Percentiles rank a stretch among this genome's conserved stretches.
Evolutionary conservation across 2,888 invertebrate genomes (phyloP).

Genomic region (Drepana falcataria): DNA sequence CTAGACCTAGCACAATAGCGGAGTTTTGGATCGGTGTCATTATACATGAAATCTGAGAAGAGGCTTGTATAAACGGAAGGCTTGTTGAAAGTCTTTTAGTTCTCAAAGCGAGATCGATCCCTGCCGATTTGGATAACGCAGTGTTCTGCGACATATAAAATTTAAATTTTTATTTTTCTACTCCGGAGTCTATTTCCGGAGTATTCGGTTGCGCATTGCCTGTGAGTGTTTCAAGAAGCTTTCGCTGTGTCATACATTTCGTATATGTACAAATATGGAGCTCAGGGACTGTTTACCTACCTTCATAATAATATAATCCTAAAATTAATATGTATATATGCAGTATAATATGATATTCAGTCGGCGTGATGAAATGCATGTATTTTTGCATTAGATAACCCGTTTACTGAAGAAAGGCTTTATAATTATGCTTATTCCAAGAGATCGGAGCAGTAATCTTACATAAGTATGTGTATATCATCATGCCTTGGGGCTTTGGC

Average conservation of each 20-base stretch:
- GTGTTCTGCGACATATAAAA: conserved; percentile 5
- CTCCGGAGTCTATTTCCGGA: neutral
- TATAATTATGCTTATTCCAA: no score
- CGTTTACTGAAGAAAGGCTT: no score
- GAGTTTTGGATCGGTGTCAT: conserved; percentile 39
- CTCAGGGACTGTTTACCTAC: no score
- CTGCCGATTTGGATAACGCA: conserved; percentile 17
- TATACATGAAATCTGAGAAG: conserved; percentile 36
- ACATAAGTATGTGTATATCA: no score
- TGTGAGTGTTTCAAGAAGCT: neutral
- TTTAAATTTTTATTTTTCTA: conserved; percentile 4
- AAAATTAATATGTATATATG: no score
- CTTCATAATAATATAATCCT: no score
- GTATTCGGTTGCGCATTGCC: neutral
- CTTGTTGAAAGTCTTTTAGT: conserved; percentile 35
- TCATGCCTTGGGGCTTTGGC: no score
- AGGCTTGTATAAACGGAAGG: conserved; percentile 47
- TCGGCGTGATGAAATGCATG: no score
- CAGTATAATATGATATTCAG: no score
- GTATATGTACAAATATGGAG: neutral
- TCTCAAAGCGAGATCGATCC: conserved; percentile 25
- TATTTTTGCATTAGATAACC: no score
- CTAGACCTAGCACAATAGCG: conserved; percentile 36
- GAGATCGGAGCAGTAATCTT: no score
- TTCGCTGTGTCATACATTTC: neutral